Conservation (phyloP, 2,797 vertebrate species). For the Tragopan temminckii region DNA sequence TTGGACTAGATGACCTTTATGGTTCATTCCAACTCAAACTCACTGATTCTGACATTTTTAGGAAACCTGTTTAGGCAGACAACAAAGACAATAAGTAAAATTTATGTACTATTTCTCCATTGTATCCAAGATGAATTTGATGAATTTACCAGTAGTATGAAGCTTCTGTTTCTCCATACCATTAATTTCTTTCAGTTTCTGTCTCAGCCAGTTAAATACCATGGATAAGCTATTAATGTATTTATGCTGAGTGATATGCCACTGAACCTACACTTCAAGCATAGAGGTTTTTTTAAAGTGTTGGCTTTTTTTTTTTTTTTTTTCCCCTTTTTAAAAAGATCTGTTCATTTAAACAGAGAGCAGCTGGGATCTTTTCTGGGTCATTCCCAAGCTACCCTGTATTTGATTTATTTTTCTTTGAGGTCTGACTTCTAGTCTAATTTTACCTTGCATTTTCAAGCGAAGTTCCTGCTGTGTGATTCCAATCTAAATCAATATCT, state of each 20-base stretch:
- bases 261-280: neutral
- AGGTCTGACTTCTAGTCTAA: neutral
- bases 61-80: neutral
- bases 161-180: neutral
- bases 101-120: neutral
- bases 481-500: constrained; percentile 38
- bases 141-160: neutral
- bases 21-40: no score
- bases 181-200: neutral
- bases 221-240: neutral
- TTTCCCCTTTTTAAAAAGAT: neutral
- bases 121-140: neutral
- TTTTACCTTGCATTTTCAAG: constrained; percentile 13
- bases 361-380: neutral
- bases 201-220: neutral
- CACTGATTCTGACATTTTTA: no score
- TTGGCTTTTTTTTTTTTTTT: neutral
- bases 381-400: neutral
- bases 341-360: neutral
- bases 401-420: constrained; percentile 27
- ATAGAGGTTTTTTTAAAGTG: neutral
- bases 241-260: neutral
- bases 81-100: neutral
- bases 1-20: no score
- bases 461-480: neutral